Evolutionary conservation across 2,888 invertebrate species (phyloP).

Genomic region (Luperina testacea): DNA sequence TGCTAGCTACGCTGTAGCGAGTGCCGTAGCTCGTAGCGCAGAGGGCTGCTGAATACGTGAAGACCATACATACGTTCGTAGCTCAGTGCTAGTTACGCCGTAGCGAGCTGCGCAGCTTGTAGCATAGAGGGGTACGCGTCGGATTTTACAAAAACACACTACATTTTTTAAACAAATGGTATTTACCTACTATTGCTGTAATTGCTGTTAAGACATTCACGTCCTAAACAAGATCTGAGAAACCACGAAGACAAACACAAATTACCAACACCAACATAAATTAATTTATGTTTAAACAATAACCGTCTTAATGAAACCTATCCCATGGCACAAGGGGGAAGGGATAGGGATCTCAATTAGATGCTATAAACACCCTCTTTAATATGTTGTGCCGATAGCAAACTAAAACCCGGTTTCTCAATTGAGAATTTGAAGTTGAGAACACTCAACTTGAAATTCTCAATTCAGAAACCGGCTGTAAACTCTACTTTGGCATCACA

Average conservation of each 20-base stretch:
- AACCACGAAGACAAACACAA: slow-evolving; percentile 35
- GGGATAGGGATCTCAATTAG: slow-evolving; percentile 59
- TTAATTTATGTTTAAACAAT: slow-evolving; percentile 64
- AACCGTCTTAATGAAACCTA: slow-evolving; percentile 55
- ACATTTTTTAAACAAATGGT: background rate
- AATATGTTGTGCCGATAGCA: slow-evolving; percentile 43
- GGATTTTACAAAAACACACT: background rate
- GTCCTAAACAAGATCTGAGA: slow-evolving; percentile 18
- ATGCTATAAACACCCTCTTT: slow-evolving; percentile 55
- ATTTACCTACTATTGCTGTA: background rate
- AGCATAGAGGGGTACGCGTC: fast-evolving
- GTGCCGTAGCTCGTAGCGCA: background rate
- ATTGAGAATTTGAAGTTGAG: background rate
- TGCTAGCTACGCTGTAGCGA: slow-evolving; percentile 6
- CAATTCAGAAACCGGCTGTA: background rate
- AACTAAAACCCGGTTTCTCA: slow-evolving; percentile 3
- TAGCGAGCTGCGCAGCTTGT: background rate
- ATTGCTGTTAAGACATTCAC: background rate
- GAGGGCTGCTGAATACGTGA: background rate
- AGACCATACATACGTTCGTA: background rate
- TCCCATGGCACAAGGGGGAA: slow-evolving; percentile 23
- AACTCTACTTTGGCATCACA: background rate
- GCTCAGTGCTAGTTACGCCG: background rate
- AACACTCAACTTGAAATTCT: too few relatives aligned
- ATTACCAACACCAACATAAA: slow-evolving; percentile 47